Evolutionary conservation across 1,140 invertebrate species (phyloP).

Genomic region (Zelostemma sp.): DNA sequence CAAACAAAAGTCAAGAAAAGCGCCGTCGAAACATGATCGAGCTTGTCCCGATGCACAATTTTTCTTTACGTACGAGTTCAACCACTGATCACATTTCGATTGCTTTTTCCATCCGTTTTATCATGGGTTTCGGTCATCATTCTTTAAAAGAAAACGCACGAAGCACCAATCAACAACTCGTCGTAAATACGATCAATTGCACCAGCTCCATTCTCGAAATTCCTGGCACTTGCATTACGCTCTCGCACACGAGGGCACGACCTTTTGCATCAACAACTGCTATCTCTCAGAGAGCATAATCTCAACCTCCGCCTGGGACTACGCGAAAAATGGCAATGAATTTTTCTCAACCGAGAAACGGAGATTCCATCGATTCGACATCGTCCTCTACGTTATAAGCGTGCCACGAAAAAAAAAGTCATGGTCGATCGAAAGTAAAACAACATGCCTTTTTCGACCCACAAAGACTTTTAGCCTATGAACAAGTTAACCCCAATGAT

Average conservation of each 20-base stretch:
- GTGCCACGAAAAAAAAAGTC: not conserved
- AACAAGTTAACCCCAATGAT: too few relatives aligned
- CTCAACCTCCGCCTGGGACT: not conserved
- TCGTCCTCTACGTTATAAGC: slow-evolving; percentile 25
- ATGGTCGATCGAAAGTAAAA: not conserved
- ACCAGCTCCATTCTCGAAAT: slow-evolving; percentile 9
- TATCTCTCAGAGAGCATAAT: slow-evolving; percentile 1
- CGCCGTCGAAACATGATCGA: too few relatives aligned
- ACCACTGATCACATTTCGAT: too few relatives aligned
- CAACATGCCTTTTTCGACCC: too few relatives aligned
- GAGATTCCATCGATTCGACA: slow-evolving; percentile 30
- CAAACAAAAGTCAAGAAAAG: too few relatives aligned
- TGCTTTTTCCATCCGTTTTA: too few relatives aligned
- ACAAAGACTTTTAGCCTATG: not conserved
- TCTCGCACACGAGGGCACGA: slow-evolving; percentile 9
- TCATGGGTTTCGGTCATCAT: too few relatives aligned
- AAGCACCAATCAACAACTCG: not conserved
- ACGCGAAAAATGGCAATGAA: slow-evolving; percentile 3
- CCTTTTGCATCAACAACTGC: slow-evolving; percentile 20
- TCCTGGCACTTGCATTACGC: slow-evolving; percentile 12
- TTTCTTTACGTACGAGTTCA: too few relatives aligned
- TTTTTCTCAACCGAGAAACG: slow-evolving; percentile 17
- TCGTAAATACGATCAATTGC: not conserved
- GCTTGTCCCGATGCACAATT: too few relatives aligned
- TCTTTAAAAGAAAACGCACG: not conserved